Conservation (phyloP, 2,888 invertebrate species). For the Drosophila kuntzei region DNA sequence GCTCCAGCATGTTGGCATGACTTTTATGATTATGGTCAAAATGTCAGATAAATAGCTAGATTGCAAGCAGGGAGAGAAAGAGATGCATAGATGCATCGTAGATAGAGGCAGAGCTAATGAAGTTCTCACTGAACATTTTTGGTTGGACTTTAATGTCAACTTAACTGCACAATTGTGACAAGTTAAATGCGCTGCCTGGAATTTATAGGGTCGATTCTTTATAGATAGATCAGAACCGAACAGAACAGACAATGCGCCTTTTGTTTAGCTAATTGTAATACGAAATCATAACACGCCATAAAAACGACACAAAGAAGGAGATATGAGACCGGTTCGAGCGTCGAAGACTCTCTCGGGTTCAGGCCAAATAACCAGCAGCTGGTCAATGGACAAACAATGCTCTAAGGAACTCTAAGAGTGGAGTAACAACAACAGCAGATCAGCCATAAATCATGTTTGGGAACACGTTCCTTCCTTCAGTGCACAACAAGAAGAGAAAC, state of each 20-base stretch:
- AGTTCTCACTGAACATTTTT: constrained; percentile 57
- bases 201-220: constrained; percentile 51
- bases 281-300: constrained; percentile 79
- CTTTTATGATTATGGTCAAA: constrained; percentile 51
- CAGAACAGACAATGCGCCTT: constrained; percentile 64
- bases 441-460: constrained; percentile 79
- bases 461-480: constrained; percentile 71
- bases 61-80: not conserved
- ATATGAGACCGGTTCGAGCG: constrained; percentile 63
- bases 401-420: constrained; percentile 55
- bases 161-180: constrained; percentile 76
- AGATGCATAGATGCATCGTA: not conserved
- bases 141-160: constrained; percentile 52
- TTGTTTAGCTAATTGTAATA: constrained; percentile 77
- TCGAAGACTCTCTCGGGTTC: constrained; percentile 28
- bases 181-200: constrained; percentile 56
- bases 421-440: constrained; percentile 38
- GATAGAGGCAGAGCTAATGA: constrained; percentile 52
- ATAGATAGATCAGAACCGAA: constrained; percentile 24
- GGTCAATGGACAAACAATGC: constrained; percentile 74
- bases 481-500: constrained; percentile 32
- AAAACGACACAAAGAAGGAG: constrained; percentile 54
- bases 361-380: constrained; percentile 57
- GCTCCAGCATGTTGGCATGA: constrained; percentile 41
- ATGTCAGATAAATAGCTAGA: constrained; percentile 17